Evolutionary conservation across 2,888 invertebrate genomes (phyloP), one percentile per base, ranked within the genome.

Genomic region (Cantharis rufa): DNA sequence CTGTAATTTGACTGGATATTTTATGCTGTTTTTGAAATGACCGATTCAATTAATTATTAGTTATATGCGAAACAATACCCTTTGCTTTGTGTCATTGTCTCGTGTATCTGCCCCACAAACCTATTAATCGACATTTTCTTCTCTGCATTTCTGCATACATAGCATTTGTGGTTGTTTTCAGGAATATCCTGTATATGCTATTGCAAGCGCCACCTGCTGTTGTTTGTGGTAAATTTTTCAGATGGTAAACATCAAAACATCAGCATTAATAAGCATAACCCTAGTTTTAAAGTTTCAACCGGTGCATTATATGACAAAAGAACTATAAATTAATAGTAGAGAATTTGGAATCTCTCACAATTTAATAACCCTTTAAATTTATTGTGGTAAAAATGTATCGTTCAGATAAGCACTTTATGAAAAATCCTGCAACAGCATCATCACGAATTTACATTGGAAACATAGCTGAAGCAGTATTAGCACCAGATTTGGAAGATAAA

Each of bases 371-470:
- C 4, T 5, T n/a, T 48, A 48, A 48, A n/a, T 48, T 48, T 48
- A n/a, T 7, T 7, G 48, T n/a, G n/a, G n/a, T 9, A 48, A n/a
- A 21, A 16, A 88, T 88, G 88, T 88, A 88, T 81, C 83, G 88
- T 74, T 86, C 87, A 18, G 88, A 88, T 81, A 88, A 88, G 79
- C 86, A 86, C 73, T 88, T 88, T 78, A 92, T 95, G 89, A 93
- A 93, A 86, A 94, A 96, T 88, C 94, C 94, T 13, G 88, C 92
- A 4, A 93, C 95, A 0, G 93, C 93, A 0, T 91, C 92, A 80
- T 92, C 93, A 74, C 91, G 97, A 70, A 93, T 97, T 80, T 97
- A 96, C 85, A 91, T 97, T 4, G 96, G 96, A 1, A 94, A 94
- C 82, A 86, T 96, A 73, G 92, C 93, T 69, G 90, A 90, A 2